These are phyloP conservation scores for Regulus satrapa DNA, from an alignment of 2,113 vertebrate genomes.

Conservation along the genomic window DNA sequence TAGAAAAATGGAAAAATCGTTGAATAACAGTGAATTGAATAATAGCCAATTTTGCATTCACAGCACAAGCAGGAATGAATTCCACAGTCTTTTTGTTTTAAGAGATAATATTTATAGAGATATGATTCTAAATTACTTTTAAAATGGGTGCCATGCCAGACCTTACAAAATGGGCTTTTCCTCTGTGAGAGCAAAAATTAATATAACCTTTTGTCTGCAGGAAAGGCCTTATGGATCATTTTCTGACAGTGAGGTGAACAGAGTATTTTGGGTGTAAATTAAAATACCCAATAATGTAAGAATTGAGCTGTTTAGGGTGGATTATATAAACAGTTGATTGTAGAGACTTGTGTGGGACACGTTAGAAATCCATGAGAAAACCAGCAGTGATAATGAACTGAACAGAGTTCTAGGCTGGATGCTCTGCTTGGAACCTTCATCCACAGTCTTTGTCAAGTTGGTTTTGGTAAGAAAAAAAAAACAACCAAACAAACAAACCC, in stretches of 20 bases:
- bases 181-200: neutral
- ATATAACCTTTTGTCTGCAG: neutral
- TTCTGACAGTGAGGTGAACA: neutral
- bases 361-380: neutral
- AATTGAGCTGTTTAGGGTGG: neutral
- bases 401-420: neutral
- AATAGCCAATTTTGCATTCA: constrained; percentile 22
- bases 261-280: neutral
- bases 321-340: neutral
- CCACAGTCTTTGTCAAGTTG: neutral
- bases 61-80: neutral
- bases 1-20: neutral
- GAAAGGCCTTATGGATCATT: neutral
- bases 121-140: neutral
- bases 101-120: constrained; percentile 27
- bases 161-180: neutral
- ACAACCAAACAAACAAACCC: too few relatives aligned
- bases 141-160: neutral
- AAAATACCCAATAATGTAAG: neutral
- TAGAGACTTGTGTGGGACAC: neutral
- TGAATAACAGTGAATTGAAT: neutral
- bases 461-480: neutral
- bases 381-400: neutral
- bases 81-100: constrained; percentile 15
- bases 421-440: neutral